Percentiles rank a stretch among this genome's conserved stretches.
These are phyloP conservation scores for Tamandua tetradactyla DNA, from an alignment of 2,797 vertebrate species.

Conservation along the genomic window DNA sequence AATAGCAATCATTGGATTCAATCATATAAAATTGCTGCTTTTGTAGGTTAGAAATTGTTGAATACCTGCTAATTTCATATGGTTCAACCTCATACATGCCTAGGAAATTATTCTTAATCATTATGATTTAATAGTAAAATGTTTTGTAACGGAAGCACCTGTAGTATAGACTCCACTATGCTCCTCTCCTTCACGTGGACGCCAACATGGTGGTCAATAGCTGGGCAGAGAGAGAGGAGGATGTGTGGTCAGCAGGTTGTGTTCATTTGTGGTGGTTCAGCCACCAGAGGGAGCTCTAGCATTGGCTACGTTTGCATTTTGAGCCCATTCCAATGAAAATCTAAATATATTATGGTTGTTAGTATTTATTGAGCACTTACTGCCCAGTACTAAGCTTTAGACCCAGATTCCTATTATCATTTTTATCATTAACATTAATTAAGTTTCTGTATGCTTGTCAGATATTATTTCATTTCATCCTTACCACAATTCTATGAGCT, in stretches of 20 bases:
- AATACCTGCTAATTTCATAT: neutral
- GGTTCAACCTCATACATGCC: neutral
- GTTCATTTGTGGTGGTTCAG: accelerated
- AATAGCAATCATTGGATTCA: neutral
- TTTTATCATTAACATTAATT: neutral
- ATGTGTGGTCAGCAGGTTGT: accelerated
- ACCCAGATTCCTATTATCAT: neutral
- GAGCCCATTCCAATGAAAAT: neutral
- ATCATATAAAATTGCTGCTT: neutral
- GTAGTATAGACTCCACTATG: accelerated
- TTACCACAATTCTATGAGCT: neutral
- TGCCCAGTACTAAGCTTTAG: neutral
- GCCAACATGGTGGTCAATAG: accelerated
- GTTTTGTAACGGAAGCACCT: neutral
- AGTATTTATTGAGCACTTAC: too few relatives aligned
- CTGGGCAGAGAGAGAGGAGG: accelerated
- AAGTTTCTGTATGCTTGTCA: neutral
- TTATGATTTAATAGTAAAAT: neutral
- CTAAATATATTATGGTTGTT: neutral
- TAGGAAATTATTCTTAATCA: neutral
- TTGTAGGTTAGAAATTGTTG: neutral
- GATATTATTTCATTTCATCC: neutral
- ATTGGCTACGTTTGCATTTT: accelerated
- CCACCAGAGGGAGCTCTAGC: conserved; percentile 68
- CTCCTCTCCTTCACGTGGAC: neutral